phyloP scores from a whole-genome alignment of 2,888 invertebrate genomes.

The Acanthococcus lagerstroemiae region DNA sequence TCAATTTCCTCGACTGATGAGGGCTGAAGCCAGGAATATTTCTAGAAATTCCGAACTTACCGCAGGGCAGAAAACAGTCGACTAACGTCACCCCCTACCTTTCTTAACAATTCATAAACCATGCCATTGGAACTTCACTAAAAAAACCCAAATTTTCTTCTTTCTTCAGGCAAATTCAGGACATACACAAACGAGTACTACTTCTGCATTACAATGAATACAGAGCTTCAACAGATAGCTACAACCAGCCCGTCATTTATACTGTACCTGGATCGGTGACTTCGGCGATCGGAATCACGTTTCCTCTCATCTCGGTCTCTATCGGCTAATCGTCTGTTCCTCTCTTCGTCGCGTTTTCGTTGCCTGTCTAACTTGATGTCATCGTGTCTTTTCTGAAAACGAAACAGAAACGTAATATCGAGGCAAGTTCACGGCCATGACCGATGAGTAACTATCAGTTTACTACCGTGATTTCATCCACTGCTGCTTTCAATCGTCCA shows the following conservation, averaged over 20 bases:
- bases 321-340: slow-evolving; percentile 34
- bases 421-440: neutral
- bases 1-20: no score
- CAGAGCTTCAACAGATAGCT: neutral
- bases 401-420: neutral
- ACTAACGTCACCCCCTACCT: no score
- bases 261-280: slow-evolving; percentile 10
- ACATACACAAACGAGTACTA: neutral
- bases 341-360: slow-evolving; percentile 35
- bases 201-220: neutral
- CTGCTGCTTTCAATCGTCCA: slow-evolving; percentile 51
- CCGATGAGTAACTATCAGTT: no score
- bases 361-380: slow-evolving; percentile 35
- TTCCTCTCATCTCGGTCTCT: slow-evolving; percentile 3
- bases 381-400: slow-evolving; percentile 29
- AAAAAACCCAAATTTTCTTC: no score
- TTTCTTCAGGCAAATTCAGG: neutral
- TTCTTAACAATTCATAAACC: no score
- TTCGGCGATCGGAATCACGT: slow-evolving; percentile 1
- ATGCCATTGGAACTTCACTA: neutral
- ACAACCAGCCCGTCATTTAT: neutral
- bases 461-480: slow-evolving; percentile 51
- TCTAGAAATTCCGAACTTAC: no score
- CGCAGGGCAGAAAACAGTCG: no score
- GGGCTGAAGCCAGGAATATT: no score